Percentiles rank a stretch among this genome's conserved stretches.
phyloP scores from a whole-genome alignment of 2,113 vertebrate genomes.

The Plecotus auritus region DNA sequence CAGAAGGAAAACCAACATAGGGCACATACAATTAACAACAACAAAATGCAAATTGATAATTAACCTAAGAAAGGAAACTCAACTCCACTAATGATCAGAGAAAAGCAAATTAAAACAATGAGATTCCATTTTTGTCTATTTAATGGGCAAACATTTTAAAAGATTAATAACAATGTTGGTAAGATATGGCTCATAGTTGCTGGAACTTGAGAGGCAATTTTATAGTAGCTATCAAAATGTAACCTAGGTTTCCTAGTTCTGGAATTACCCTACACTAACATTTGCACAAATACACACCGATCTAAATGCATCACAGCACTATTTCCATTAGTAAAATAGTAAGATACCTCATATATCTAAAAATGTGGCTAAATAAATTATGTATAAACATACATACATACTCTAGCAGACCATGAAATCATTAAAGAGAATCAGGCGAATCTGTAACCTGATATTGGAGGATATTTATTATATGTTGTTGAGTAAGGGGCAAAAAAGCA shows the following conservation, averaged over 20 bases:
- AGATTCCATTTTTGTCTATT: neutral
- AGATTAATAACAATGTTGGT: neutral
- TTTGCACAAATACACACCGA: neutral
- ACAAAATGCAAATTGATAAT: neutral
- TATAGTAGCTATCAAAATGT: neutral
- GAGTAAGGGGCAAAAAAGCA: neutral
- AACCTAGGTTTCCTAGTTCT: neutral
- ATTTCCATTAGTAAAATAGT: conserved; percentile 16
- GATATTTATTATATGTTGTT: neutral
- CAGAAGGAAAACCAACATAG: neutral
- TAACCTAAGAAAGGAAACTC: neutral
- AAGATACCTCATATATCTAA: neutral
- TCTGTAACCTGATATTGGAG: neutral
- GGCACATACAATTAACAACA: neutral
- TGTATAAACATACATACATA: neutral
- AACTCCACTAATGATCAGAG: neutral
- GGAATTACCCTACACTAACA: neutral
- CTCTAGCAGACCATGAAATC: too few species aligned
- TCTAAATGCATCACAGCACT: neutral
- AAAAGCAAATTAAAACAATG: conserved; percentile 3
- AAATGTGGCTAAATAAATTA: neutral
- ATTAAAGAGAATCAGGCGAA: neutral
- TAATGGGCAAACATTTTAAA: neutral
- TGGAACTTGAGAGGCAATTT: neutral
- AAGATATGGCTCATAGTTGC: neutral